A percentile compares a stretch with the other conserved stretches of the same genome.
phyloP scores from a whole-genome alignment of 2,113 vertebrate genomes.

The Dolichallabes microphthalmus region DNA sequence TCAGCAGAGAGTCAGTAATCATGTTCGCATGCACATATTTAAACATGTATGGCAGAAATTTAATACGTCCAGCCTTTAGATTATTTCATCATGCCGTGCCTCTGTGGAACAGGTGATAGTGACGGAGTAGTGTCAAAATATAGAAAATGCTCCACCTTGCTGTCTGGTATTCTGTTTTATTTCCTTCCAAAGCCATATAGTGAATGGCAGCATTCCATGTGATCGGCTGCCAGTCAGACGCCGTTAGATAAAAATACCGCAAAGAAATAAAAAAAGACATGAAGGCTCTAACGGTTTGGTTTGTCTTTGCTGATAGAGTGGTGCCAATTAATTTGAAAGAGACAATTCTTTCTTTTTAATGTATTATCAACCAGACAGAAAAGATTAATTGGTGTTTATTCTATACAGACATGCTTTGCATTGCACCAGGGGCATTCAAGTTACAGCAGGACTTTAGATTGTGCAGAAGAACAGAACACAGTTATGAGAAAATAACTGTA shows the following conservation, averaged over 20 bases:
- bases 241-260: slow-evolving; percentile 22
- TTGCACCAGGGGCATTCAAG: no score
- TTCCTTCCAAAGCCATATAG: slow-evolving; percentile 12
- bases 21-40: neutral
- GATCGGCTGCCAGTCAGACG: slow-evolving; percentile 35
- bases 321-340: slow-evolving; percentile 13
- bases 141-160: slow-evolving; percentile 28
- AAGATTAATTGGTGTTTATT: neutral
- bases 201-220: slow-evolving; percentile 33
- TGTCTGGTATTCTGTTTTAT: slow-evolving; percentile 10
- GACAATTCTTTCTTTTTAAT: neutral
- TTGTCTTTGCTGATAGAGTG: slow-evolving; percentile 19
- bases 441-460: no score
- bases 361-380: slow-evolving; percentile 6
- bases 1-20: neutral
- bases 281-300: slow-evolving; percentile 22
- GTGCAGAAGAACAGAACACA: no score
- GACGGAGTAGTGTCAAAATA: slow-evolving; percentile 11
- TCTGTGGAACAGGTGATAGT: neutral
- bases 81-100: neutral
- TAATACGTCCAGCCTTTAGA: neutral
- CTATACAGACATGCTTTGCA: no score
- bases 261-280: slow-evolving; percentile 27
- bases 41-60: neutral
- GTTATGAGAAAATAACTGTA: no score